Evolutionary conservation across 2,797 vertebrate species (phyloP).

Genomic region (Lagorchestes hirsutus): DNA sequence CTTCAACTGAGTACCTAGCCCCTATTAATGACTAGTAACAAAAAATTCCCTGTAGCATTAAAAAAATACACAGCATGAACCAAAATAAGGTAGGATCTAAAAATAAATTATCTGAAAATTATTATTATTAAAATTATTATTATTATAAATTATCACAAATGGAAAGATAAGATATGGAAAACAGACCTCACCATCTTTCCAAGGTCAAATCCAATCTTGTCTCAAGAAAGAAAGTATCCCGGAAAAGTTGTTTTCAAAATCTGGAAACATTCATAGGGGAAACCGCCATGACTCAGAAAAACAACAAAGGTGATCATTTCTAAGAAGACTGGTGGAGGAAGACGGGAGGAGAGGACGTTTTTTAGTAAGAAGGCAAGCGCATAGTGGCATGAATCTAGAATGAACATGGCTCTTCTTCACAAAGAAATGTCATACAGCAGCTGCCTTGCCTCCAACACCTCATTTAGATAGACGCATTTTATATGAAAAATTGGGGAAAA

Average conservation of each 20-base stretch:
- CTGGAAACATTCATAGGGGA: background rate
- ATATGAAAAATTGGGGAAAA: background rate
- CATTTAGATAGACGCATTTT: background rate
- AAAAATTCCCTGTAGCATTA: background rate
- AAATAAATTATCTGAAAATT: background rate
- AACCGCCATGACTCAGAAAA: slow-evolving; percentile 8
- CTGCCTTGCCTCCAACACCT: background rate
- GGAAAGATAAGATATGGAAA: background rate
- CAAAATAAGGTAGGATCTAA: background rate
- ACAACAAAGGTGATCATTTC: background rate
- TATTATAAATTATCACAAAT: background rate
- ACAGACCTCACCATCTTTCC: background rate
- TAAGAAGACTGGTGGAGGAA: background rate
- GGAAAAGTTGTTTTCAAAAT: slow-evolving; percentile 4
- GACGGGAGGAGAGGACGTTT: background rate
- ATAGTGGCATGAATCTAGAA: slow-evolving; percentile 7
- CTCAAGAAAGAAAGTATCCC: slow-evolving; percentile 16
- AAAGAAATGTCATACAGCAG: slow-evolving; percentile 1
- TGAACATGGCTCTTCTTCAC: slow-evolving; percentile 20
- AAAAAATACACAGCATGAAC: background rate
- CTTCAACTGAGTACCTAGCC: background rate
- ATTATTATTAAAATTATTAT: too few species aligned
- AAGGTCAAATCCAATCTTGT: slow-evolving; percentile 14
- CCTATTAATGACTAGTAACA: background rate
- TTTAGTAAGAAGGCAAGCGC: background rate